Conservation (phyloP, 2,888 invertebrate species). For the Diachrysia chrysitis region DNA sequence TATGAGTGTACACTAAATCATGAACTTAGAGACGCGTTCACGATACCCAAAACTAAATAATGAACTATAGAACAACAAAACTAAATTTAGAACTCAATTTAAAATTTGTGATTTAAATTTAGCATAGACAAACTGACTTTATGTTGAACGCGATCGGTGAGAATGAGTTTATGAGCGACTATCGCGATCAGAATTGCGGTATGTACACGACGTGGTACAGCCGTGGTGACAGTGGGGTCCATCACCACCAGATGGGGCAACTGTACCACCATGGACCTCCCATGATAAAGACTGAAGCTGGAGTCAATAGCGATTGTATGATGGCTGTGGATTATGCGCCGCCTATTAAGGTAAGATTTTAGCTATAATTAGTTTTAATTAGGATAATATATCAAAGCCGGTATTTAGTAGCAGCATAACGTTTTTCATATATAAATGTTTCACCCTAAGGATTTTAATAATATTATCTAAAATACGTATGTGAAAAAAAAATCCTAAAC, state of each 20-base stretch:
- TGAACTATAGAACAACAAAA: constrained; percentile 22
- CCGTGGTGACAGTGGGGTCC: constrained; percentile 86
- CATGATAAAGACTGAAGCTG: constrained; percentile 90
- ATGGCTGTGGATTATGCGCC: constrained; percentile 91
- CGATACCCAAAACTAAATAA: constrained; percentile 29
- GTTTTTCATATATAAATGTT: too few relatives aligned
- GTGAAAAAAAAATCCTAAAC: too few relatives aligned
- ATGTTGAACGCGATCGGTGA: constrained; percentile 62
- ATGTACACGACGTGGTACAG: constrained; percentile 89
- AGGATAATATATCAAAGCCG: too few relatives aligned
- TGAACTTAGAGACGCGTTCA: constrained; percentile 23
- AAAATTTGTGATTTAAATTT: constrained; percentile 29
- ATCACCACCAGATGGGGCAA: constrained; percentile 88
- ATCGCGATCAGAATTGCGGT: constrained; percentile 80
- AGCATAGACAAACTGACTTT: constrained; percentile 45
- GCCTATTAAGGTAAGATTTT: constrained; percentile 89
- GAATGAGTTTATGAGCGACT: constrained; percentile 84
- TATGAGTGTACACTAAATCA: constrained; percentile 45
- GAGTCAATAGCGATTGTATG: constrained; percentile 91
- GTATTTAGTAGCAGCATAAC: too few relatives aligned
- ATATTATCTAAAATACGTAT: too few relatives aligned
- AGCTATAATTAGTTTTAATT: background rate
- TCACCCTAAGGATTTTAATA: too few relatives aligned
- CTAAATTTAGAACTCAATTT: constrained; percentile 11
- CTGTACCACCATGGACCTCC: constrained; percentile 89